Evolutionary conservation across 2,888 invertebrate species (phyloP).

Genomic region (Hedychridium roseum): DNA sequence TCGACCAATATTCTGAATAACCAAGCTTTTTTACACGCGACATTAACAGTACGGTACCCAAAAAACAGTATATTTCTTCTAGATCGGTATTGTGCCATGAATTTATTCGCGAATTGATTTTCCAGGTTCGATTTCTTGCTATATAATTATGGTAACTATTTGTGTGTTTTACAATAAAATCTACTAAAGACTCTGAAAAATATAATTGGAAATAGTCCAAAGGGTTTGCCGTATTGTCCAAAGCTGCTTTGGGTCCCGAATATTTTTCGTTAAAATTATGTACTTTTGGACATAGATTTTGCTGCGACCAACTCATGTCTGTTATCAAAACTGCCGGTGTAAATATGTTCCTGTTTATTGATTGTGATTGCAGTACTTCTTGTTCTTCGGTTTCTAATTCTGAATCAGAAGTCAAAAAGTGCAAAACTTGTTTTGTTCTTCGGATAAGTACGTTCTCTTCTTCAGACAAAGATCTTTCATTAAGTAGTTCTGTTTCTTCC

Average conservation of each 20-base stretch:
- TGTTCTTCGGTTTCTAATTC: too few species aligned
- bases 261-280: not conserved
- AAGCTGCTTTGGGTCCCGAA: not conserved
- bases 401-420: too few species aligned
- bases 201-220: constrained; percentile 10
- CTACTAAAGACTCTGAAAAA: constrained; percentile 2
- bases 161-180: constrained; percentile 2
- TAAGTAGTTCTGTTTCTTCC: too few species aligned
- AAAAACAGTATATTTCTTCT: constrained; percentile 6
- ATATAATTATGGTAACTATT: not conserved
- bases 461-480: too few species aligned
- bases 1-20: constrained; percentile 3
- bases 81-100: too few species aligned
- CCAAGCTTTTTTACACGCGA: constrained; percentile 2
- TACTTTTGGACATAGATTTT: not conserved
- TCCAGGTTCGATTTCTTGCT: not conserved
- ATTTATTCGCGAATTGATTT: not conserved
- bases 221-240: not conserved
- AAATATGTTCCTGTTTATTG: too few species aligned
- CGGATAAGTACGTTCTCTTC: too few species aligned
- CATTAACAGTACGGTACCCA: constrained; percentile 6
- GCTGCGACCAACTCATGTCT: too few species aligned
- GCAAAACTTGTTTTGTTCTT: too few species aligned
- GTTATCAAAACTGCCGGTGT: too few species aligned
- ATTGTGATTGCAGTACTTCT: too few species aligned